A percentile compares a stretch with the other conserved stretches of the same genome.
Evolutionary conservation across 2,888 invertebrate genomes (phyloP).

Genomic region (Folsomia manolachei): DNA sequence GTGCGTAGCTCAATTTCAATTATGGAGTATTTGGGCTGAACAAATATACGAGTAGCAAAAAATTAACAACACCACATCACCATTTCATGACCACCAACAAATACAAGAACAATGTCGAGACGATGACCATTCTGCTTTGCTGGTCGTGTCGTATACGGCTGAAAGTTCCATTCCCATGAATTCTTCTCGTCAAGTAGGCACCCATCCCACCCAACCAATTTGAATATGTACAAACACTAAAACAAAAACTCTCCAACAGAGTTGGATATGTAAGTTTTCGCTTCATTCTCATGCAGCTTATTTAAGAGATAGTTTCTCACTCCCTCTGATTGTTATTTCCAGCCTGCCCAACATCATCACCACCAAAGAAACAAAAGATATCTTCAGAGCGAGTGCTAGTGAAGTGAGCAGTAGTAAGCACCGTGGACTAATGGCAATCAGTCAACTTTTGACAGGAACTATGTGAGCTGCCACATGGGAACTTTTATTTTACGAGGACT

Average conservation of each 20-base stretch:
- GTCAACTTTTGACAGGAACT: conserved; percentile 16
- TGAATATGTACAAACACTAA: neutral
- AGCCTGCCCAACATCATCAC: neutral
- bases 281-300: neutral
- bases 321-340: neutral
- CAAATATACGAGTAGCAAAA: conserved; percentile 14
- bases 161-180: too few species aligned
- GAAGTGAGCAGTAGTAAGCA: neutral
- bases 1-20: neutral
- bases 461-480: conserved; percentile 14
- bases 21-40: conserved; percentile 2
- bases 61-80: neutral
- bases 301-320: neutral
- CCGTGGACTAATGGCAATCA: conserved; percentile 11
- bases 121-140: neutral
- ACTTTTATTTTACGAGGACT: conserved; percentile 7
- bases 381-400: too few species aligned
- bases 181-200: neutral
- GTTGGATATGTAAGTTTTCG: neutral
- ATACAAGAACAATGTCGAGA: too few species aligned
- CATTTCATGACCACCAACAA: neutral
- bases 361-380: neutral
- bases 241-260: neutral
- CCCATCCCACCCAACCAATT: neutral
- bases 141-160: neutral